Conservation (phyloP, 2,113 vertebrate species). For the Tursiops truncatus region DNA sequence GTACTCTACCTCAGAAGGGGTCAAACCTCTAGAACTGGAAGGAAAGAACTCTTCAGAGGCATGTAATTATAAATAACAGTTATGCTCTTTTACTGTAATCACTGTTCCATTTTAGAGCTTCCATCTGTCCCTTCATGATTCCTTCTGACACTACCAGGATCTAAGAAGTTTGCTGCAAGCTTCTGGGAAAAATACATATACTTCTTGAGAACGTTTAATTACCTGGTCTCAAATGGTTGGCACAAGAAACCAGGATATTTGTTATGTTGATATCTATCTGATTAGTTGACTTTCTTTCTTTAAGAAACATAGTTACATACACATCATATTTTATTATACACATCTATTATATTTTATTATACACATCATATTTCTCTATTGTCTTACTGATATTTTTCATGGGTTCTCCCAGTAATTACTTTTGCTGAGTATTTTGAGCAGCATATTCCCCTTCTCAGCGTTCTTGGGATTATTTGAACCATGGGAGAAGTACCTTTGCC, state of each 20-base stretch:
- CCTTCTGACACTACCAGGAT: constrained; percentile 35
- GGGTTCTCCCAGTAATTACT: background rate
- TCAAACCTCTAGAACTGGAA: constrained; percentile 56
- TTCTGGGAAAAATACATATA: background rate
- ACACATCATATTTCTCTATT: background rate
- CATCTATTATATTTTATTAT: background rate
- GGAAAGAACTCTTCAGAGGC: constrained; percentile 42
- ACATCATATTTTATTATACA: background rate
- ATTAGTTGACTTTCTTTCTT: background rate
- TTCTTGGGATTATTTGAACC: constrained; percentile 25
- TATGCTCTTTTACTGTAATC: constrained; percentile 55
- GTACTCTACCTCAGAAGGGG: background rate
- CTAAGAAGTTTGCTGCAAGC: constrained; percentile 23
- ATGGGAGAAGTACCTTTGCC: background rate
- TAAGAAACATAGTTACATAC: background rate
- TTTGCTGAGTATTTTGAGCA: background rate
- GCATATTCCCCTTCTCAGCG: background rate
- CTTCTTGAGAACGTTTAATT: constrained; percentile 27
- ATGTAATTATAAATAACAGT: constrained; percentile 48
- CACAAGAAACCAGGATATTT: background rate
- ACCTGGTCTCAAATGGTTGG: background rate
- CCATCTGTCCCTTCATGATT: constrained; percentile 30
- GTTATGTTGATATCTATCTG: background rate
- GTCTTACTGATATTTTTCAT: background rate
- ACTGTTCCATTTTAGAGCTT: constrained; percentile 36